These are phyloP conservation scores for Lagopus muta DNA, from an alignment of 2,113 vertebrate species.

Conservation along the genomic window DNA sequence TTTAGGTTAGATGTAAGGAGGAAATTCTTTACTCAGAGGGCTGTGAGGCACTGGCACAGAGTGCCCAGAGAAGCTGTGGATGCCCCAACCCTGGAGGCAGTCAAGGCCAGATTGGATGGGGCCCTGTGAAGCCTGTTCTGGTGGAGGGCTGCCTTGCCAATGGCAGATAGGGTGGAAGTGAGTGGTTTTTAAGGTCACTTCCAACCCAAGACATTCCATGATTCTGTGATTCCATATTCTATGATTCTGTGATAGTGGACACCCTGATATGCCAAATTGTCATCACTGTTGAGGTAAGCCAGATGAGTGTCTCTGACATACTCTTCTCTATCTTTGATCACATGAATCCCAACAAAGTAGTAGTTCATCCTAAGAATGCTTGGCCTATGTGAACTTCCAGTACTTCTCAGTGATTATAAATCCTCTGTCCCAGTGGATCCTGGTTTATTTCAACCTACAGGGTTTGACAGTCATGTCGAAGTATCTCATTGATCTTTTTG, in stretches of 20 bases:
- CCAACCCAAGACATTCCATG: too few relatives aligned
- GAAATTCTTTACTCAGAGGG: too few relatives aligned
- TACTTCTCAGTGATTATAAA: background rate
- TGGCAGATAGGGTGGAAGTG: too few relatives aligned
- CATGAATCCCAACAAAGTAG: background rate
- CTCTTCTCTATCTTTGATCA: background rate
- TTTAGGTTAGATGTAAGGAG: too few relatives aligned
- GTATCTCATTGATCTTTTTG: background rate
- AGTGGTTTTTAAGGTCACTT: too few relatives aligned
- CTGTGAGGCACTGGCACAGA: too few relatives aligned
- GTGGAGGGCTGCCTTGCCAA: too few relatives aligned
- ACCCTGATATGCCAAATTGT: background rate
- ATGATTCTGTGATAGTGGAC: background rate
- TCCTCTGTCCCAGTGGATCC: background rate
- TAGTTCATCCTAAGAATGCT: background rate
- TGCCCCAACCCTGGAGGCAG: too few relatives aligned
- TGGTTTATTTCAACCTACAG: background rate
- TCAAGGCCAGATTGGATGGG: too few relatives aligned
- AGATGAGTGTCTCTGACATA: background rate
- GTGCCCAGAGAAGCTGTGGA: too few relatives aligned
- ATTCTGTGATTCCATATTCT: too few relatives aligned
- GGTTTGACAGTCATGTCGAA: background rate
- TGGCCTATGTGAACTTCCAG: background rate
- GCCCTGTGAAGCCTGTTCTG: too few relatives aligned
- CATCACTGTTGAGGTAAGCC: background rate